These are phyloP conservation scores for Entelurus aequoreus DNA, from an alignment of 2,113 vertebrate species.

Conservation along the genomic window DNA sequence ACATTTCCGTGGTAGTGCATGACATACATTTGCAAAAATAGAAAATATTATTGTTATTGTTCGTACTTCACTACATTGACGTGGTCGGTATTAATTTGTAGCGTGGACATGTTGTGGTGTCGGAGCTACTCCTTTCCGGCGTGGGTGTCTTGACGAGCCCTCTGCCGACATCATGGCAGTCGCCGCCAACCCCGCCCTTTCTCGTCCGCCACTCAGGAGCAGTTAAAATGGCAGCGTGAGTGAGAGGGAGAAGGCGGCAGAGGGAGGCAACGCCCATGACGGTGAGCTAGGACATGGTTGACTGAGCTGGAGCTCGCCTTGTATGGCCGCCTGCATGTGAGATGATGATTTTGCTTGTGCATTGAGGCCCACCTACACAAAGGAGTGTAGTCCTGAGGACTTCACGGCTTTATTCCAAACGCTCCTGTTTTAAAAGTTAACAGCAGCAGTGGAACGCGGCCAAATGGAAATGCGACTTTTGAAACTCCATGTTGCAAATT, in stretches of 20 bases:
- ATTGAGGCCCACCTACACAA: slow-evolving; percentile 7
- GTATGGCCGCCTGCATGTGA: slow-evolving; percentile 29
- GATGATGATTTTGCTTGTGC: slow-evolving; percentile 33
- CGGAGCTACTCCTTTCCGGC: slow-evolving; percentile 44
- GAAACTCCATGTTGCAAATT: slow-evolving; percentile 1
- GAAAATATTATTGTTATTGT: no score
- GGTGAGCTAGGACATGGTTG: slow-evolving; percentile 42
- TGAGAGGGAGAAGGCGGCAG: slow-evolving; percentile 37
- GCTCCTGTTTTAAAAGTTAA: background rate
- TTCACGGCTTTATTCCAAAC: background rate
- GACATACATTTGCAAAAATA: no score
- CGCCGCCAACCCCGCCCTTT: slow-evolving; percentile 63
- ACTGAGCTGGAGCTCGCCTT: slow-evolving; percentile 35
- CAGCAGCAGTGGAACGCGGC: background rate
- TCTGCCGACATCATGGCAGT: slow-evolving; percentile 60
- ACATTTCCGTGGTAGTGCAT: no score
- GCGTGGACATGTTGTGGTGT: slow-evolving; percentile 37
- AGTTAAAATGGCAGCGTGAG: slow-evolving; percentile 75
- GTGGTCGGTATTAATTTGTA: background rate
- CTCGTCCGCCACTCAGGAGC: slow-evolving; percentile 61
- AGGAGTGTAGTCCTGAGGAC: slow-evolving; percentile 10
- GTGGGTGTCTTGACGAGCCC: slow-evolving; percentile 42
- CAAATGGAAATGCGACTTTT: slow-evolving; percentile 3
- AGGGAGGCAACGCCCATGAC: slow-evolving; percentile 50
- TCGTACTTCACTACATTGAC: no score